Conservation (phyloP, 2,888 invertebrate species). For the Nomada lathburiana region DNA sequence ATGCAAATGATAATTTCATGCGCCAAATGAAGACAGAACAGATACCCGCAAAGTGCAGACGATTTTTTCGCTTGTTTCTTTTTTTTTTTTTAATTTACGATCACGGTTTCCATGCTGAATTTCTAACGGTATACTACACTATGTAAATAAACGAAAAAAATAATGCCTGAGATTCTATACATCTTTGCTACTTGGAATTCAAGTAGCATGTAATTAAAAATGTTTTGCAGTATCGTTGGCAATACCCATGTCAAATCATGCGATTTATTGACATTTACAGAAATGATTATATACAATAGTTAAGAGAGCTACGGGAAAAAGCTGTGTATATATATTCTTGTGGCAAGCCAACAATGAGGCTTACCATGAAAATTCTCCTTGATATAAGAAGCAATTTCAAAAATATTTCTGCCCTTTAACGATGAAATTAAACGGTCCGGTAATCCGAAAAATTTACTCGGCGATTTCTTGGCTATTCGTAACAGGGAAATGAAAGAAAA, state of each 20-base stretch:
- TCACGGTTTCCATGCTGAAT: conserved; percentile 30
- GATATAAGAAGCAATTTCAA: conserved; percentile 84
- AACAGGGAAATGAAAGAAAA: conserved; percentile 73
- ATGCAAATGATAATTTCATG: conserved; percentile 61
- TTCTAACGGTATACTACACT: background rate
- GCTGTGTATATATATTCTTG: conserved; percentile 12
- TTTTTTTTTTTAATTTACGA: background rate
- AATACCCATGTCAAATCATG: conserved; percentile 30
- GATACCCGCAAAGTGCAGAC: background rate
- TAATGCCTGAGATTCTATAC: background rate
- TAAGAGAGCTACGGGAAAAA: conserved; percentile 29
- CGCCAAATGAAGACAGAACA: conserved; percentile 28
- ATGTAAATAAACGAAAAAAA: background rate
- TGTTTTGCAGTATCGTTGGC: background rate
- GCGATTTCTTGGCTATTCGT: conserved; percentile 80
- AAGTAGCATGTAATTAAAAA: background rate
- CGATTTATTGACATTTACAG: conserved; percentile 16
- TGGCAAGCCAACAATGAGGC: conserved; percentile 75
- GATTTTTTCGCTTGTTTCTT: background rate
- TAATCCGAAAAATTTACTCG: conserved; percentile 81
- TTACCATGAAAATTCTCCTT: conserved; percentile 84
- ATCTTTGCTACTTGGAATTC: background rate
- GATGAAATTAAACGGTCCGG: conserved; percentile 82
- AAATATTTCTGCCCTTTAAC: conserved; percentile 82
- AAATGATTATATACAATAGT: background rate